Base-by-base conservation (phyloP, 2,888 invertebrate species). In the Drosophila flavopinicola region DNA sequence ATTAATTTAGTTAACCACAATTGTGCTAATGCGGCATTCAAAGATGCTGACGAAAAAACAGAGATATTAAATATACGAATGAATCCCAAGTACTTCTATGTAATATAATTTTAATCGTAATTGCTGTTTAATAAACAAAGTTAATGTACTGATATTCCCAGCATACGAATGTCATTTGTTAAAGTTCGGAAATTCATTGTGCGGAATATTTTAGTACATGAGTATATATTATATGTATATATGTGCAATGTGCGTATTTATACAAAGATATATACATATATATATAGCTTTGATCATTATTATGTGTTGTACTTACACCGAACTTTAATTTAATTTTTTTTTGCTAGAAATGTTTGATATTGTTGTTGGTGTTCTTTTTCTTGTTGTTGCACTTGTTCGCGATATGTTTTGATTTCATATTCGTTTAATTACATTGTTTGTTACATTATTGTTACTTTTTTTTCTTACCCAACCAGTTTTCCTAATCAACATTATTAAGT, bases 321-420 rank as follows among this genome's bases (percentile, higher is more conserved):
- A 29, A 15, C 7, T n/a, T 39, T 29, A 20, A 38, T 29, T 38
- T 38, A 11, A 2, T 20, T n/a, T n/a, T 13, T 44, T 35, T 17
- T 57, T 45, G 59, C 59, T 58, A 44, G 30, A 58, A 37, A 29
- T 44, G 35, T 58, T 24, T 56, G 41, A 41, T 54, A 13, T 15
- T 53, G 27, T 54, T 57, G n/a, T 53, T 29, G 45, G 33, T 20
- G 35, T 33, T 11, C 33, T 25, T 45, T 15, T 27, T 32, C 11
- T 23, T 35, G 56, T 38, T 51, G n/a, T 37, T 54, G 57, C 23
- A 33, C 20, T 54, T 39, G 9, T 33, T 47, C 57, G 32, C 13
- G 5, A 29, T 29, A 35, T 42, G 1, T 6, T 37, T 35, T 56
- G 25, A n/a, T n/a, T 11, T 52, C 7, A 29, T 25, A 11, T 6